phyloP scores from a whole-genome alignment of 2,888 invertebrate species.

The Ochropleura leucogaster region DNA sequence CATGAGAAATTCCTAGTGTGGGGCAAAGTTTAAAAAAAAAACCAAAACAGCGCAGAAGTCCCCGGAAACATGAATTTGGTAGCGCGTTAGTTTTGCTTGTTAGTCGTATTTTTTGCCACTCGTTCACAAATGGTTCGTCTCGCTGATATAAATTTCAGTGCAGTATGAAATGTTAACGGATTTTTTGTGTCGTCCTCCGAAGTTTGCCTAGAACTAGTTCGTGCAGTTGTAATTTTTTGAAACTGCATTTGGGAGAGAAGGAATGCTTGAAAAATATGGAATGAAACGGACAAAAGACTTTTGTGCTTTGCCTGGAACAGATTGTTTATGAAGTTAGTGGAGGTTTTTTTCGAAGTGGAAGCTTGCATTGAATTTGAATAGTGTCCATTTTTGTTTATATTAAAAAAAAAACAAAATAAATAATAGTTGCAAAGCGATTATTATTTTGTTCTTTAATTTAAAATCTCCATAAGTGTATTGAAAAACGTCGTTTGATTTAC shows the following conservation, averaged over 20 bases:
- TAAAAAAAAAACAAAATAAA: no score
- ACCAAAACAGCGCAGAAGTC: conserved; percentile 10
- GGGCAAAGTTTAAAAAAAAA: no score
- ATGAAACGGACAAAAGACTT: neutral
- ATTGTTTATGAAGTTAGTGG: neutral
- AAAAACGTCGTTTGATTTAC: no score
- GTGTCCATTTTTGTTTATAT: no score
- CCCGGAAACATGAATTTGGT: conserved; percentile 35
- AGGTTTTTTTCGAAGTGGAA: neutral
- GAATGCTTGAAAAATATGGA: conserved; percentile 3
- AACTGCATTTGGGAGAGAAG: neutral
- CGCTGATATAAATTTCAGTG: conserved; percentile 52
- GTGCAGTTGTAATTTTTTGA: conserved; percentile 24
- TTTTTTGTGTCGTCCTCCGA: conserved; percentile 29
- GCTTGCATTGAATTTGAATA: neutral
- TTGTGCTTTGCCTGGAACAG: neutral
- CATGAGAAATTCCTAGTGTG: no score
- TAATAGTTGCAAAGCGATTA: no score
- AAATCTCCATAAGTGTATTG: no score
- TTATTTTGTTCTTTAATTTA: no score
- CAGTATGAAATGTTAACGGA: conserved; percentile 37
- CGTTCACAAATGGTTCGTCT: conserved; percentile 23
- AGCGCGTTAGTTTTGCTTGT: conserved; percentile 31
- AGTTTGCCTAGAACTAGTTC: conserved; percentile 25
- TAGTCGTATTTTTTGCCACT: conserved; percentile 33